phyloP scores from a whole-genome alignment of 2,888 invertebrate species.

The Drosophila bunnanda region DNA sequence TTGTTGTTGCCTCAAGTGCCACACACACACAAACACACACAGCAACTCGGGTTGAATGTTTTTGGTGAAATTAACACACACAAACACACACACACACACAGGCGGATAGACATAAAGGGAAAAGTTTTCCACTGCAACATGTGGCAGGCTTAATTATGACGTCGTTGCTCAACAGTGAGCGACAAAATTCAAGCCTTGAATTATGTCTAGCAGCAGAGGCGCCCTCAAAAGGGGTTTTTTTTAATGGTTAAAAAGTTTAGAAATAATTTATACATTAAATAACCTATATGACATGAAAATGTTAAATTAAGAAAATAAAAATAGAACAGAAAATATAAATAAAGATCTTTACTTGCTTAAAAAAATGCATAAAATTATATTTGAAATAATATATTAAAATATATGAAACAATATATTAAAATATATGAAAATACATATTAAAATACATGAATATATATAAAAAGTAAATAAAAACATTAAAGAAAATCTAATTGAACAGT shows the following conservation, averaged over 20 bases:
- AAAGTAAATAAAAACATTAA: neutral
- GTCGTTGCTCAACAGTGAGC: constrained; percentile 61
- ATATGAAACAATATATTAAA: neutral
- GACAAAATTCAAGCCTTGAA: constrained; percentile 59
- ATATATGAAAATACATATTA: neutral
- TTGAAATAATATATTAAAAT: no score
- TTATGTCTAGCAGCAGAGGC: constrained; percentile 42
- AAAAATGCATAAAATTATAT: no score
- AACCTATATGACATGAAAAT: no score
- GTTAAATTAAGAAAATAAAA: no score
- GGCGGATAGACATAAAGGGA: constrained; percentile 22
- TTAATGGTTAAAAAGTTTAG: neutral
- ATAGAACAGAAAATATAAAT: no score
- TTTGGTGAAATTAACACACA: constrained; percentile 42
- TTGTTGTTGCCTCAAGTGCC: constrained; percentile 63
- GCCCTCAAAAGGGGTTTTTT: neutral
- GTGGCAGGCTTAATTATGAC: constrained; percentile 74
- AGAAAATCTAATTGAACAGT: neutral
- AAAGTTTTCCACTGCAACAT: constrained; percentile 70
- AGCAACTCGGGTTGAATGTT: constrained; percentile 21
- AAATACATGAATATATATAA: neutral
- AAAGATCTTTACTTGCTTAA: no score
- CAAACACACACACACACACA: constrained; percentile 30
- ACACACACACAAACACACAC: constrained; percentile 49
- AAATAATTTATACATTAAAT: neutral